Evolutionary conservation across 2,113 vertebrate genomes (phyloP).

Genomic region (Ptilorrhoa leucosticta): DNA sequence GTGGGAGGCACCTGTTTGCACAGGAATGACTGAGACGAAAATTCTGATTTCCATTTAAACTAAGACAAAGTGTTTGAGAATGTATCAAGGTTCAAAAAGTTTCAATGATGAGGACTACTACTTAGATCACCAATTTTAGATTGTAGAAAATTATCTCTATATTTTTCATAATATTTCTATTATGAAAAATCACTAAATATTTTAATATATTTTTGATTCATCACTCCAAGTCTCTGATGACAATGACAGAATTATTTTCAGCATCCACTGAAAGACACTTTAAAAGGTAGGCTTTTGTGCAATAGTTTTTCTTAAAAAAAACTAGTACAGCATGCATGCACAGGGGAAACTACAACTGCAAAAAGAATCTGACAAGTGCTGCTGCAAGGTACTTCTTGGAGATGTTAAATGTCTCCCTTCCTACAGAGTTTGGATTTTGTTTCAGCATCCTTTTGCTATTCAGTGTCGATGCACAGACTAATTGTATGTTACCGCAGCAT

Average conservation of each 20-base stretch:
- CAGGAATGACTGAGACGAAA: background rate
- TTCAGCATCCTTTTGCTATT: slow-evolving; percentile 18
- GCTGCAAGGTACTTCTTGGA: slow-evolving; percentile 10
- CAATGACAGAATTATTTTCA: slow-evolving; percentile 6
- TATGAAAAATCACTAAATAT: background rate
- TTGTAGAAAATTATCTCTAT: background rate
- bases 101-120: background rate
- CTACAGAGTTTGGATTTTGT: background rate
- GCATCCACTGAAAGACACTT: background rate
- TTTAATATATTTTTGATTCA: slow-evolving; percentile 26
- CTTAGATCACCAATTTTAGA: background rate
- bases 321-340: background rate
- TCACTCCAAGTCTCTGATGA: background rate
- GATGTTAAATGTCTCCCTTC: background rate
- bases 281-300: background rate
- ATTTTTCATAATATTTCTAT: too few relatives aligned
- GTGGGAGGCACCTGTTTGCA: background rate
- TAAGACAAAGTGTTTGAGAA: background rate
- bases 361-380: slow-evolving; percentile 3
- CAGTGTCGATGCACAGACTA: slow-evolving; percentile 6
- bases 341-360: background rate
- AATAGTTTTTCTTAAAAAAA: background rate
- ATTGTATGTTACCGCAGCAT: background rate
- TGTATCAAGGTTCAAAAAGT: background rate
- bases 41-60: background rate